Base-by-base conservation (phyloP, 2,113 vertebrate genomes). In the Eulemur macaco region DNA sequence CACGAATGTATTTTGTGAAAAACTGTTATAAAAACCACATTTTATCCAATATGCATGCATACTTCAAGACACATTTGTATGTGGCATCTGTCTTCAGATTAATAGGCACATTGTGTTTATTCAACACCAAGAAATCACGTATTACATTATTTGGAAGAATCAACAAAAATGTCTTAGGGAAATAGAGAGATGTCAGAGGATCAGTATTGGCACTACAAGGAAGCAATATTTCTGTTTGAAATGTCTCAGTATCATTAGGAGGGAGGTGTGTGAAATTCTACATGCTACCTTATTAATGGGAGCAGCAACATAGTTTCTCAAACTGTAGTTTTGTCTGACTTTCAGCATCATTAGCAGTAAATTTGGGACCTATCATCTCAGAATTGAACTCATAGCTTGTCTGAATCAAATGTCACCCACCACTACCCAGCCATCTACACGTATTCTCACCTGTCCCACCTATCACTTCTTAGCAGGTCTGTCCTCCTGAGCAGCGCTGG, bases 31-130 rank as follows among this genome's bases (percentile, higher is more conserved):
- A 97, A 92, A 89, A 80, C 64, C 78, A 94, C 52, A 66, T 98
- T 97, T 95, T 94, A 96, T 97, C 82, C 80, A 95, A 90, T 81
- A 89, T 76, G 89, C 78, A 92, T 83, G 89, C 78, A 92, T 81
- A 91, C 93, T 98, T 86, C 81, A 96, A 95, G 93, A 97, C 96
- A 96, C 68, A 97, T 98, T 95, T 98, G 94, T 97, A 98, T 97
- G 97, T 97, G 98, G 97, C 96, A 97, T 94, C 71, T 98, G 96
- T 97, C 97, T 98, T 12, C 96, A 97, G 96, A 98, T 97, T 98
- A 98, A 98, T 97, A 96, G 97, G 96, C 96, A 97, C 71, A 96
- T 97, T 98, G 94, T 97, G 87, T 98, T 98, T 98, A 54, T 98
- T 98, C 95, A 97, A 95, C 96, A 97, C 93, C 97, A 96, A 98